These are phyloP conservation scores for Drosophila longiperda DNA, from an alignment of 2,888 invertebrate genomes.

Conservation along the genomic window DNA sequence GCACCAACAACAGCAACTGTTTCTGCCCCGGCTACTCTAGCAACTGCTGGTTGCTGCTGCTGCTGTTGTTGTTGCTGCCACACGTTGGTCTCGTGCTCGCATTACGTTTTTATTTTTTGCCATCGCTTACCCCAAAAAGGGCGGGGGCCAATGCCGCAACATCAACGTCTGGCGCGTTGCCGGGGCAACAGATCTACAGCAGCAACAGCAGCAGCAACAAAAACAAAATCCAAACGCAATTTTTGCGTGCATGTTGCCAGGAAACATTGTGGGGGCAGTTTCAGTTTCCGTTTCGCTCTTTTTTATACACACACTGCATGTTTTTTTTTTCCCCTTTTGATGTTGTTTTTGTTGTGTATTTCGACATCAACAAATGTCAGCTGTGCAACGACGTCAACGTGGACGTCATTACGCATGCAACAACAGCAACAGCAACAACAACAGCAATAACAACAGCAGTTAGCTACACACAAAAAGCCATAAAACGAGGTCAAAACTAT, in stretches of 20 bases:
- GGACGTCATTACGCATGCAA: constrained; percentile 73
- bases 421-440: constrained; percentile 57
- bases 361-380: constrained; percentile 71
- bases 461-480: constrained; percentile 20
- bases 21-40: constrained; percentile 9
- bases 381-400: constrained; percentile 53
- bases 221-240: constrained; percentile 51
- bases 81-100: constrained; percentile 55
- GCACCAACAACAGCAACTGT: constrained; percentile 20
- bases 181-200: constrained; percentile 40
- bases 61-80: constrained; percentile 26
- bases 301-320: constrained; percentile 14
- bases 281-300: constrained; percentile 31
- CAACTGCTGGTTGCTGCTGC: constrained; percentile 6
- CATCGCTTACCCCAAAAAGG: constrained; percentile 54
- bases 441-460: constrained; percentile 23
- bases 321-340: constrained; percentile 1
- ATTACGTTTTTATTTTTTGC: constrained; percentile 48
- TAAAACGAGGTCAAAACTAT: constrained; percentile 77
- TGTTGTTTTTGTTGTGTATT: constrained; percentile 20
- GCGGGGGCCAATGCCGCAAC: constrained; percentile 38
- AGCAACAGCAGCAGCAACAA: constrained; percentile 9
- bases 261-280: constrained; percentile 9
- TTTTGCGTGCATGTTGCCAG: constrained; percentile 58
- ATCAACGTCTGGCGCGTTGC: constrained; percentile 51